Percentiles rank a stretch among this genome's conserved stretches.
phyloP scores from a whole-genome alignment of 2,113 vertebrate species.

The Silurus asotus region DNA sequence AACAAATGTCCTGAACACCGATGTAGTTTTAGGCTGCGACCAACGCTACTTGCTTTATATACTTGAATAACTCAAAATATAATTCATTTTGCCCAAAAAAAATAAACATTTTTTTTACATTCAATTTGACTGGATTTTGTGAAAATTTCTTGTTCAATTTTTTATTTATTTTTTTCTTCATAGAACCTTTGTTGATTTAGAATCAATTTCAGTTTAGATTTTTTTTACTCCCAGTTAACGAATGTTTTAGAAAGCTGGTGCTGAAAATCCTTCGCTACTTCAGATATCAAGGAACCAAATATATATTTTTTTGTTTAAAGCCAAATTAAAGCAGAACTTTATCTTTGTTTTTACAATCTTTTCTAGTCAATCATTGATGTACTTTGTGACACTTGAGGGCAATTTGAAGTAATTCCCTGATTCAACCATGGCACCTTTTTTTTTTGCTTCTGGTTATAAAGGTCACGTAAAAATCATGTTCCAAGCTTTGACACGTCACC shows the following conservation, averaged over 20 bases:
- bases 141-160: background rate
- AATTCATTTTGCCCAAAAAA: background rate
- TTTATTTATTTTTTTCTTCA: background rate
- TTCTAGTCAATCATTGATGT: too few species aligned
- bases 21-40: background rate
- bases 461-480: background rate
- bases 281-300: background rate
- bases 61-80: background rate
- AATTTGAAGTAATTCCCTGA: background rate
- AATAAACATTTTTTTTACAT: slow-evolving; percentile 1
- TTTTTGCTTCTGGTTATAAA: background rate
- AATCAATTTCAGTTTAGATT: background rate
- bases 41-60: background rate
- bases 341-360: too few species aligned
- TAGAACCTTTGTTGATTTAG: background rate
- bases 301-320: too few species aligned
- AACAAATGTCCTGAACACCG: background rate
- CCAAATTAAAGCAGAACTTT: too few species aligned
- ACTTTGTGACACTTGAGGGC: background rate
- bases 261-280: background rate
- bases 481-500: background rate
- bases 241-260: background rate
- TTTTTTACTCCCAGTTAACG: background rate
- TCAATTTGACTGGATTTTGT: background rate
- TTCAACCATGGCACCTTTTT: background rate